Evolutionary conservation across 2,888 invertebrate species (phyloP).

Genomic region (Argyra leucocephala): DNA sequence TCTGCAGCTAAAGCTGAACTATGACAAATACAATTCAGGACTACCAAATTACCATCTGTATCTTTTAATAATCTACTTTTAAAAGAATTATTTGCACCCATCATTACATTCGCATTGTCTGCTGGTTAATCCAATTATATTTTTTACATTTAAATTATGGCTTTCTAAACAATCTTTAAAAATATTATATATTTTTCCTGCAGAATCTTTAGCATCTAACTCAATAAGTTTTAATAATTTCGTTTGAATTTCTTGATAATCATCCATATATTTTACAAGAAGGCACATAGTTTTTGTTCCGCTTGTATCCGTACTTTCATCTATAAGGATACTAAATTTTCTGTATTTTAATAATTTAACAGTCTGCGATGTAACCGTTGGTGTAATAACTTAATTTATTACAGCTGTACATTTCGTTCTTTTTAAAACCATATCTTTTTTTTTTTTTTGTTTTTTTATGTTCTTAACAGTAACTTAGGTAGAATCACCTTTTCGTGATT

Average conservation of each 20-base stretch:
- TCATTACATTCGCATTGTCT: slow-evolving; percentile 14
- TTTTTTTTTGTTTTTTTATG: too few species aligned
- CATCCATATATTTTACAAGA: slow-evolving; percentile 9
- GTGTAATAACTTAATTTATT: slow-evolving; percentile 6
- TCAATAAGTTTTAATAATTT: slow-evolving; percentile 12
- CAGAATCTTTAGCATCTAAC: slow-evolving; percentile 14
- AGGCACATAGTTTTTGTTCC: slow-evolving; percentile 8
- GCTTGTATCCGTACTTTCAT: slow-evolving; percentile 5
- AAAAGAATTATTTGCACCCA: slow-evolving; percentile 8
- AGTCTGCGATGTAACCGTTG: slow-evolving; percentile 6
- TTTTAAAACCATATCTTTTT: slow-evolving; percentile 8
- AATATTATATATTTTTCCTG: slow-evolving; percentile 10
- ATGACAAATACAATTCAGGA: not conserved
- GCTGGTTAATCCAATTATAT: slow-evolving; percentile 11
- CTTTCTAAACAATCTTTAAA: slow-evolving; percentile 12
- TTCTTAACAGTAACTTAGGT: too few species aligned
- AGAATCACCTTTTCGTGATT: too few species aligned
- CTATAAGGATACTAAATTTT: slow-evolving; percentile 9
- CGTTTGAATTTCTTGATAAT: slow-evolving; percentile 8
- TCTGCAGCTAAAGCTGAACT: slow-evolving; percentile 8
- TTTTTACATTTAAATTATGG: slow-evolving; percentile 11
- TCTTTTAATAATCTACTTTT: slow-evolving; percentile 9
- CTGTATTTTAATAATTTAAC: not conserved
- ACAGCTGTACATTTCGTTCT: slow-evolving; percentile 8
- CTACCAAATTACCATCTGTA: slow-evolving; percentile 7